phyloP scores from a whole-genome alignment of 2,888 invertebrate species.

The Torymus auratus region DNA sequence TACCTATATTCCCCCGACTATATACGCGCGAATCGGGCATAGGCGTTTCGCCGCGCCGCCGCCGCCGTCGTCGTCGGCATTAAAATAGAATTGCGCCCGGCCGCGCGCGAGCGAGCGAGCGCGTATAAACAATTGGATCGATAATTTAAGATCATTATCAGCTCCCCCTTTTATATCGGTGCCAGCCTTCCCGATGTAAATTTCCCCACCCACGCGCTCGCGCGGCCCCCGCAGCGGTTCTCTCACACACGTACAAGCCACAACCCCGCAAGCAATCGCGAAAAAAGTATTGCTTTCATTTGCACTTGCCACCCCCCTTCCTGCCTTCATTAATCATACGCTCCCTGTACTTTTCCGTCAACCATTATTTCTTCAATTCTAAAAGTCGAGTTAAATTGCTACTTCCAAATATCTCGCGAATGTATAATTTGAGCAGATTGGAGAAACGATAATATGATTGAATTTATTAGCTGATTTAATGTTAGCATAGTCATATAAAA shows the following conservation, averaged over 20 bases:
- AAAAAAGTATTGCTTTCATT: conserved; percentile 44
- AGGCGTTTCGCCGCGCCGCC: conserved; percentile 61
- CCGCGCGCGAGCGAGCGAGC: conserved; percentile 53
- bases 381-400: too few relatives aligned
- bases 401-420: too few relatives aligned
- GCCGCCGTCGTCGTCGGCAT: conserved; percentile 64
- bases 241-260: not conserved
- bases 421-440: too few relatives aligned
- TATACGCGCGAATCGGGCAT: conserved; percentile 6
- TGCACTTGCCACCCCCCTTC: conserved; percentile 30
- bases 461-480: too few relatives aligned
- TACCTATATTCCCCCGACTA: too few relatives aligned
- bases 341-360: not conserved
- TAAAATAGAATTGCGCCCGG: conserved; percentile 71
- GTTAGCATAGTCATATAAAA: not conserved
- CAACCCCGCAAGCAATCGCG: not conserved
- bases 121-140: conserved; percentile 76
- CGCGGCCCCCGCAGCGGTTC: not conserved
- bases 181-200: conserved; percentile 70
- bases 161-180: conserved; percentile 70
- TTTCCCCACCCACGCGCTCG: conserved; percentile 61
- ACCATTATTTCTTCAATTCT: too few relatives aligned
- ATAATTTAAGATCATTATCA: conserved; percentile 76
- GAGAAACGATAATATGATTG: too few relatives aligned
- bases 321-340: conserved; percentile 39